Evolutionary conservation across 2,888 invertebrate genomes (phyloP), one percentile per base, ranked within the genome.

Genomic region (Brachypalpus laphriformis): DNA sequence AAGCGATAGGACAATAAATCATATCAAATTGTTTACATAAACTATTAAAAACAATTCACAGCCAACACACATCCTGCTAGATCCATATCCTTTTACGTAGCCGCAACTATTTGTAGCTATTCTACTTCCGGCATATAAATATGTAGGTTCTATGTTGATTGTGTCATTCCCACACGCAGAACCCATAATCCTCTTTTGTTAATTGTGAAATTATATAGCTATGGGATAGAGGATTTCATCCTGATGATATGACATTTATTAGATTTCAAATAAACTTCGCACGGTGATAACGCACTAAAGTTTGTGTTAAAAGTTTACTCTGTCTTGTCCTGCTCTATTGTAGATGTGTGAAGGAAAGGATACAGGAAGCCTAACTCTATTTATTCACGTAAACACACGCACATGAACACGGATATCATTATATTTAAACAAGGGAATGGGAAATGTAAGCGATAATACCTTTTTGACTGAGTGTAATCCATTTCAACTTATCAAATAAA

Each of bases 41-140:
- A 75, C 80, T 83, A 83, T 80, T 83, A 78, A 78, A 83, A 83
- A 74, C 80, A 78, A 80, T 83, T 80, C 78, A 74, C 72, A 82
- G 40, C n/a, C 66, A 61, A 65, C 54, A 61, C 45, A 74, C 40
- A 72, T 82, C 76, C 83, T 42, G 78, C 16, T 78, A 78, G 47
- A 68, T 80, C 40, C 49, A 72, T 72, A 72, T 80, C 72, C 78
- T 80, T 72, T 47, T 40, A 20, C 57, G 59, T 66, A 74, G 66
- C 57, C 80, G 65, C 18, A 18, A 59, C 51, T 20, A 42, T 40
- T 59, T 63, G 14, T 25, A 65, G 65, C 18, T 25, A 34, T 66
- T 56, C 37, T 28, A 34, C n/a, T 49, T 42, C 51, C 68, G 45
- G 63, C n/a, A 70, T 70, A 70, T 63, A 63, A 56, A 82, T 72